phyloP scores from a whole-genome alignment of 2,888 invertebrate species.

The Cheilosia urbana region DNA sequence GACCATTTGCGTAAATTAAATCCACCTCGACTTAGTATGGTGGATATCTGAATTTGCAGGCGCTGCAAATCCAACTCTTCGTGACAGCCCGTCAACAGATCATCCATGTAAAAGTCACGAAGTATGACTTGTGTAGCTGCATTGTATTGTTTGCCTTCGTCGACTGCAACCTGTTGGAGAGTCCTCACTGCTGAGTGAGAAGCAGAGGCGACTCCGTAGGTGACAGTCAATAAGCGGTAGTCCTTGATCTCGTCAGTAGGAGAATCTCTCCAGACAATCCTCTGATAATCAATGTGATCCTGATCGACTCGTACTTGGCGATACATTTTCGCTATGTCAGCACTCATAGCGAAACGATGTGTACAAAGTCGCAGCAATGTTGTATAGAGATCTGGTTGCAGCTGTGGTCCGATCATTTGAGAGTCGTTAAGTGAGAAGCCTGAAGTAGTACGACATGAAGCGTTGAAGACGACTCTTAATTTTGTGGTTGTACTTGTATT shows the following conservation, averaged over 20 bases:
- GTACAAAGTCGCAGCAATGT: conserved; percentile 46
- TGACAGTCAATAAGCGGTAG: conserved; percentile 50
- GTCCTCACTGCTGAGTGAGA: too few species aligned
- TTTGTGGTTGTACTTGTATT: conserved; percentile 53
- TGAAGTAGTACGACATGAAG: conserved; percentile 25
- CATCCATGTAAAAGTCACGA: too few species aligned
- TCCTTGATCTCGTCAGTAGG: conserved; percentile 46
- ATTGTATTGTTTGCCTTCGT: too few species aligned
- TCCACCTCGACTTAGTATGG: conserved; percentile 15
- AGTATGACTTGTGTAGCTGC: too few species aligned
- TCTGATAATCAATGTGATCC: conserved; percentile 49
- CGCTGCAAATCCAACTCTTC: conserved; percentile 30
- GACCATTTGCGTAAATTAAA: conserved; percentile 41
- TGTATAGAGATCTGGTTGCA: conserved; percentile 59
- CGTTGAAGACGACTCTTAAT: too few species aligned
- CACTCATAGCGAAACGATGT: conserved; percentile 59
- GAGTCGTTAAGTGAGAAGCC: conserved; percentile 29
- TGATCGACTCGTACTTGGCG: conserved; percentile 40
- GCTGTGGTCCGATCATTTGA: conserved; percentile 57
- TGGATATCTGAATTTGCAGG: conserved; percentile 9
- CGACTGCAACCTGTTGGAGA: too few species aligned
- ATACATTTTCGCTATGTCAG: conserved; percentile 66
- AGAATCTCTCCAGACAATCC: conserved; percentile 48
- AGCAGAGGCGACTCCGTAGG: too few species aligned
- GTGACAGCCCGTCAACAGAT: conserved; percentile 42